Base-by-base conservation (phyloP, 1,140 invertebrate genomes). In the Macrosteles quadrilineatus region DNA sequence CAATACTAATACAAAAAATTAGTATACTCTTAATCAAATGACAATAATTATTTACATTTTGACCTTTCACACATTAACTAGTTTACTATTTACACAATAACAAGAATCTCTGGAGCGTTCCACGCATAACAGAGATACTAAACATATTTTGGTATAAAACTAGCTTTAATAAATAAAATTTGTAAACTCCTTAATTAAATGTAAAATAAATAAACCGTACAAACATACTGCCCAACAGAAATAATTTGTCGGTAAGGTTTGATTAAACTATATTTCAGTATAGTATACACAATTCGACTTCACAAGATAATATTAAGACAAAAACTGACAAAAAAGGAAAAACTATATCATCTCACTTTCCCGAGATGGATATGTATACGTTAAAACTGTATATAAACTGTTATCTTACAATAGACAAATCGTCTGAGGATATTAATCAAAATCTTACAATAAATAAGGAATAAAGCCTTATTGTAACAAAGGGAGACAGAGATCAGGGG, bases 291-390 rank as follows among this genome's bases (percentile, higher is more conserved):
- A 59, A 29, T 25, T 25, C 6, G 21, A 36, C 32, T 36, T 36
- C 32, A 36, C 32, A 6, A 4, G 32, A 36, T 36, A 36, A 36
- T 4, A 6, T 36, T 36, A 36, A 36, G n/a, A n/a, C n/a, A n/a
- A n/a, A n/a, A n/a, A n/a, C n/a, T n/a, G n/a, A n/a, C n/a, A n/a
- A n/a, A n/a, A n/a, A n/a, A n/a, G n/a, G n/a, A n/a, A n/a, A n/a
- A n/a, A n/a, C n/a, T n/a, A n/a, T n/a, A n/a, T n/a, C n/a, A n/a
- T n/a, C n/a, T n/a, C n/a, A n/a, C n/a, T n/a, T n/a, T n/a, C n/a
- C n/a, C n/a, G n/a, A n/a, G 1, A 23, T 17, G 63, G 63, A 66
- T 66, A 66, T 66, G 63, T 66, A 66, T 66, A 66, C 63, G n/a
- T 59, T 59, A 11, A 59, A 59, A 59, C 47, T 59, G 27, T 59